These are phyloP conservation scores for Brenthis ino DNA, from an alignment of 2,888 invertebrate genomes.

Conservation along the genomic window DNA sequence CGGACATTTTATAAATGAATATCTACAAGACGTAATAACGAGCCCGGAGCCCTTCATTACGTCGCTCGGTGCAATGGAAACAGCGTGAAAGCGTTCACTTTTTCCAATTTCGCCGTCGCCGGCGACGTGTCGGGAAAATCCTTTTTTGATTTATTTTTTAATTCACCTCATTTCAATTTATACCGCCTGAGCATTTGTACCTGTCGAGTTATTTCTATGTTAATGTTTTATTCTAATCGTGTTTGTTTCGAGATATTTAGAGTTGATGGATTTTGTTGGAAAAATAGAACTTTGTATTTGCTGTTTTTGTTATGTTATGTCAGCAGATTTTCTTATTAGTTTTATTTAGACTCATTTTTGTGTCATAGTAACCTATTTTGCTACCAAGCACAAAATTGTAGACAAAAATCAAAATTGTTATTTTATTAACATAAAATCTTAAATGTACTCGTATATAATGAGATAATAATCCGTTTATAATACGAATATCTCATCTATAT, in stretches of 20 bases:
- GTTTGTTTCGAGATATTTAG: constrained; percentile 35
- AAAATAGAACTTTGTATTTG: not conserved
- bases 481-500: too few relatives aligned
- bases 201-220: constrained; percentile 68
- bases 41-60: too few relatives aligned
- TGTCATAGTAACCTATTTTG: too few relatives aligned
- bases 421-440: too few relatives aligned
- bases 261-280: not conserved
- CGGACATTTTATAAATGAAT: too few relatives aligned
- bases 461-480: too few relatives aligned
- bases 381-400: too few relatives aligned
- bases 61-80: constrained; percentile 37
- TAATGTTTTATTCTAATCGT: constrained; percentile 57
- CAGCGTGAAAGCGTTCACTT: constrained; percentile 47
- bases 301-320: not conserved
- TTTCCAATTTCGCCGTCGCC: constrained; percentile 73
- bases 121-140: constrained; percentile 76
- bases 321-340: too few relatives aligned
- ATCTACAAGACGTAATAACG: too few relatives aligned
- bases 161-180: constrained; percentile 81
- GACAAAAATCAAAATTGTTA: too few relatives aligned
- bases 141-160: constrained; percentile 82
- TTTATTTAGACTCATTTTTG: too few relatives aligned
- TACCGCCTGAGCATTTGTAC: constrained; percentile 67
- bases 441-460: too few relatives aligned